Percentiles rank a stretch among this genome's conserved stretches.
phyloP scores from a whole-genome alignment of 2,113 vertebrate species.

The Balaenoptera acutorostrata region DNA sequence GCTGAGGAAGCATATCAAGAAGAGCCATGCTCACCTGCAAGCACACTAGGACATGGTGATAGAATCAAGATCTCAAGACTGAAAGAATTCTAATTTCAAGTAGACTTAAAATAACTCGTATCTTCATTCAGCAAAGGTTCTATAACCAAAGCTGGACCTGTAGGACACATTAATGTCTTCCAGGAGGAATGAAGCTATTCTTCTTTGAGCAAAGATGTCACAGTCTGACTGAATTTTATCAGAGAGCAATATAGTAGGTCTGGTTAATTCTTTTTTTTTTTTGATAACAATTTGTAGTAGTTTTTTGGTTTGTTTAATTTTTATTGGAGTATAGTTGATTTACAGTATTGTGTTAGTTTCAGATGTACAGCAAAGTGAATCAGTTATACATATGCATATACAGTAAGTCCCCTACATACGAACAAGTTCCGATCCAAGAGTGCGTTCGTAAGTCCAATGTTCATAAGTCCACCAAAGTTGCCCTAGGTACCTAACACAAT shows the following conservation, averaged over 20 bases:
- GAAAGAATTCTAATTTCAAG: background rate
- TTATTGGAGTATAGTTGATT: background rate
- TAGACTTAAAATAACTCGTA: background rate
- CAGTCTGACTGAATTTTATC: background rate
- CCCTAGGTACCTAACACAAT: no score
- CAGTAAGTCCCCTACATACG: no score
- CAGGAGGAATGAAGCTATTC: background rate
- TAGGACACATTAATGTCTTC: background rate
- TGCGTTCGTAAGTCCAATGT: no score
- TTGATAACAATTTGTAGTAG: background rate
- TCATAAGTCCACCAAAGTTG: no score
- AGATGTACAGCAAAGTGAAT: no score
- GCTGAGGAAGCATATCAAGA: background rate
- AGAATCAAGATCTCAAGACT: background rate
- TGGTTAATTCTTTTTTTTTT: background rate
- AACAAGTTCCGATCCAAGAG: no score
- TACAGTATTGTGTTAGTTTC: no score
- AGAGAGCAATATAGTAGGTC: constrained; percentile 11
- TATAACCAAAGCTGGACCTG: background rate
- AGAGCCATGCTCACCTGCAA: background rate
- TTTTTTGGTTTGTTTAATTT: background rate
- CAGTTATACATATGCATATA: no score
- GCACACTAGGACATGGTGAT: background rate
- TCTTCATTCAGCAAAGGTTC: background rate
- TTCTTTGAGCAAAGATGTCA: background rate